Conservation (phyloP, 2,113 vertebrate genomes). For the Syngnathus floridae region DNA sequence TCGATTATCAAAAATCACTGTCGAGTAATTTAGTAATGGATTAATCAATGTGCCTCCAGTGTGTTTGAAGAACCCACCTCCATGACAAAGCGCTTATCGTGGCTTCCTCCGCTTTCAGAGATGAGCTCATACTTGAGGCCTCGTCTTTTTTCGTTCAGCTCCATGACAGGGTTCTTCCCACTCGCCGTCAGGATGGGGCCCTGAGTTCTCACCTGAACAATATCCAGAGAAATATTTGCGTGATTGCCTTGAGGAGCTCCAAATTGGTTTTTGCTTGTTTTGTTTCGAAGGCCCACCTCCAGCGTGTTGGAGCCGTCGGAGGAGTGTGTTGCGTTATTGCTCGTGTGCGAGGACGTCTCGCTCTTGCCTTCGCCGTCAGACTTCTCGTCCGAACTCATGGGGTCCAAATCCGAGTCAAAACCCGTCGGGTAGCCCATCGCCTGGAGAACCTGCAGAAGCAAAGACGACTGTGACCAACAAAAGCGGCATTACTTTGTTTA, state of each 20-base stretch:
- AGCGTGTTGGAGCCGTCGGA: conserved; percentile 90
- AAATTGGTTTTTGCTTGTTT: background rate
- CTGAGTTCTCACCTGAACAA: conserved; percentile 91
- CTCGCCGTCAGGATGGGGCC: conserved; percentile 98
- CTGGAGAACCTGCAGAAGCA: conserved; percentile 82
- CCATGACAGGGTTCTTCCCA: conserved; percentile 98
- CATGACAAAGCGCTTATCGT: conserved; percentile 98
- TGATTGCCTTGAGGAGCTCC: too few relatives aligned
- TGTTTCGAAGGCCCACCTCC: conserved; percentile 72
- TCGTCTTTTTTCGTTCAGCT: conserved; percentile 95
- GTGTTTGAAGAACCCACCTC: conserved; percentile 73
- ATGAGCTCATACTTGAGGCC: conserved; percentile 98
- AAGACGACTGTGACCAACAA: background rate
- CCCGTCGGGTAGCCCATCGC: conserved; percentile 97
- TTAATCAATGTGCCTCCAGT: background rate
- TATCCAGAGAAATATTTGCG: too few relatives aligned
- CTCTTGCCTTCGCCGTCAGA: conserved; percentile 95
- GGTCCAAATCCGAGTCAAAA: conserved; percentile 93
- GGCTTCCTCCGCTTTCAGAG: conserved; percentile 95
- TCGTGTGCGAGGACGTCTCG: conserved; percentile 87
- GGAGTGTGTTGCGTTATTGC: conserved; percentile 94
- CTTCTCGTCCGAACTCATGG: conserved; percentile 95
- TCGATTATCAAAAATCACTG: too few relatives aligned
- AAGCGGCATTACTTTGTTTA: background rate
- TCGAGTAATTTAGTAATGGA: too few relatives aligned